Evolutionary conservation across 2,797 vertebrate genomes (phyloP).

Genomic region (Dipus sagitta): DNA sequence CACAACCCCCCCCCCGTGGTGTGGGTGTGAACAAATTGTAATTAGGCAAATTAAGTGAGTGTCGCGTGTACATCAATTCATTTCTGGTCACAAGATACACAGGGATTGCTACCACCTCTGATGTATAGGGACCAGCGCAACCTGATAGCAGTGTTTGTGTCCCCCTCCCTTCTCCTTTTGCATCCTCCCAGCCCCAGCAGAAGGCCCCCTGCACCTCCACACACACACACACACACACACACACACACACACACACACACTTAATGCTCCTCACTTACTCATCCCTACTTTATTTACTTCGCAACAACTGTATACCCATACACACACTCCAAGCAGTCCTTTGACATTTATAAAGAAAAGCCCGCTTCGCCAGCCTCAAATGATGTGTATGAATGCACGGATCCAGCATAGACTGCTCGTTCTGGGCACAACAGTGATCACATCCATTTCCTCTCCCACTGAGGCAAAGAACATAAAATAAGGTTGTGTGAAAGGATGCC

Average conservation of each 20-base stretch:
- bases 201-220: background rate
- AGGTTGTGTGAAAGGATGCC: conserved; percentile 77
- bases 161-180: background rate
- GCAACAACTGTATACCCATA: background rate
- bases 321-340: conserved; percentile 38
- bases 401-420: background rate
- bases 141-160: background rate
- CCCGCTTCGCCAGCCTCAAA: background rate
- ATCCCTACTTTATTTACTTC: conserved; percentile 61
- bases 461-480: conserved; percentile 84
- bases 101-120: conserved; percentile 13
- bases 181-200: background rate
- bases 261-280: conserved; percentile 9
- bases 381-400: conserved; percentile 24
- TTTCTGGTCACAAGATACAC: conserved; percentile 70
- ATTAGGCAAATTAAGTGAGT: conserved; percentile 78
- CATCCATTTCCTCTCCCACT: conserved; percentile 82
- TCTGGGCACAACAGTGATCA: conserved; percentile 71
- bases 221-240: too few relatives aligned
- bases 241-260: background rate
- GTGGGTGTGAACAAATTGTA: conserved; percentile 67
- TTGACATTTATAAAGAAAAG: background rate
- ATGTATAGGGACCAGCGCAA: background rate
- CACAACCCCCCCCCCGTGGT: conserved; percentile 66
- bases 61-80: conserved; percentile 70